Conservation (phyloP, 2,113 vertebrate genomes). For the Perccottus glenii region DNA sequence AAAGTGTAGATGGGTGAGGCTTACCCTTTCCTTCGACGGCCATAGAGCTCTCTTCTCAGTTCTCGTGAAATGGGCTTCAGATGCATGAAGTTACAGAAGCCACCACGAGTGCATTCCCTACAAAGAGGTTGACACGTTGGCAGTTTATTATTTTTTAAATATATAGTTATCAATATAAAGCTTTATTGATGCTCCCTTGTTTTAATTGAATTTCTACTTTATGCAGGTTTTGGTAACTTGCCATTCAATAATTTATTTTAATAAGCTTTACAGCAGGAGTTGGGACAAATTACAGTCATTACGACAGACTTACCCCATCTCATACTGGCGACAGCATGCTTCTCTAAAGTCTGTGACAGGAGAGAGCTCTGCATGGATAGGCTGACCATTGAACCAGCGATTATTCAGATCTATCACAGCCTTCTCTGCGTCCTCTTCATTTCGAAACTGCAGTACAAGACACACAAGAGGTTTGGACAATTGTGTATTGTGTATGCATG, state of each 20-base stretch:
- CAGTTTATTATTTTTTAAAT: neutral
- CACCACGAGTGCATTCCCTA: slow-evolving; percentile 96
- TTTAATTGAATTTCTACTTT: too few relatives aligned
- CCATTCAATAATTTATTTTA: too few relatives aligned
- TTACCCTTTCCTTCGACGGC: slow-evolving; percentile 93
- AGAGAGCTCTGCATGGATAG: slow-evolving; percentile 96
- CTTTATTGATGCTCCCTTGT: too few relatives aligned
- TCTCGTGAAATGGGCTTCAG: slow-evolving; percentile 98
- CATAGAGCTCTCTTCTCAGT: slow-evolving; percentile 92
- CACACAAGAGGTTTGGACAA: neutral
- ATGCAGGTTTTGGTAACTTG: too few relatives aligned
- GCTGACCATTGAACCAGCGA: slow-evolving; percentile 97
- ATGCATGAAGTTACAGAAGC: slow-evolving; percentile 99
- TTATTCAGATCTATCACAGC: slow-evolving; percentile 98
- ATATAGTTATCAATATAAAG: too few relatives aligned
- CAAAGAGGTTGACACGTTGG: neutral
- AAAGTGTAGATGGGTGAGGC: neutral
- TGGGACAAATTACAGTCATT: too few relatives aligned
- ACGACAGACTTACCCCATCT: slow-evolving; percentile 89
- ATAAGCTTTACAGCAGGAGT: too few relatives aligned
- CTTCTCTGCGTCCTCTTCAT: slow-evolving; percentile 96
- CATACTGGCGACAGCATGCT: slow-evolving; percentile 98
- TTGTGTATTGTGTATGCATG: neutral
- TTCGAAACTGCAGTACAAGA: slow-evolving; percentile 84
- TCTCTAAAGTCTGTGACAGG: slow-evolving; percentile 99